These are phyloP conservation scores for Tangara arthus DNA, from an alignment of 2,797 vertebrate species.

Conservation along the genomic window DNA sequence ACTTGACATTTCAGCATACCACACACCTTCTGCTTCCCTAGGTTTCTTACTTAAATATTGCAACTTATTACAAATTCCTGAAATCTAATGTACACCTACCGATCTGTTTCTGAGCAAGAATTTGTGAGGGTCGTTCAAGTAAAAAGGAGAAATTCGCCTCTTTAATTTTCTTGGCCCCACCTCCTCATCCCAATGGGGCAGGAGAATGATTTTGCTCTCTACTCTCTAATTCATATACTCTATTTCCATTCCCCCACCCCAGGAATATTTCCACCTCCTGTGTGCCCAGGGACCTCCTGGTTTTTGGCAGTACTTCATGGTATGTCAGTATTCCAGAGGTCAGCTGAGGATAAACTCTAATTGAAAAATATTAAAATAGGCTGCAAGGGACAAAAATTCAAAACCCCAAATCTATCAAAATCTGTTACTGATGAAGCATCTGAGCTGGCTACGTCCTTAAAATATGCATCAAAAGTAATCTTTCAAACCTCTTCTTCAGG, in stretches of 20 bases:
- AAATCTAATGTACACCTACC: not conserved
- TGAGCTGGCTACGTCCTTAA: constrained; percentile 4
- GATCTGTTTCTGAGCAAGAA: not conserved
- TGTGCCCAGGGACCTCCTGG: not conserved
- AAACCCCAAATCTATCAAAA: not conserved
- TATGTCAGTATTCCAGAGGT: not conserved
- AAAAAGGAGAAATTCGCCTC: not conserved
- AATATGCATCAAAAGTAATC: not conserved
- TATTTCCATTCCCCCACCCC: not conserved
- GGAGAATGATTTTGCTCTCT: not conserved
- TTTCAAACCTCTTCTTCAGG: not conserved
- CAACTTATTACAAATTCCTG: not conserved
- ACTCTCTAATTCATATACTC: not conserved
- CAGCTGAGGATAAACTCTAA: constrained; percentile 15
- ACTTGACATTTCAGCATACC: not conserved
- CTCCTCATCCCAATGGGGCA: not conserved
- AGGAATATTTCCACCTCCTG: not conserved
- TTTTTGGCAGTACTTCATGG: not conserved
- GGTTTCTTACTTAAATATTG: not conserved
- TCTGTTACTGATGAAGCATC: not conserved
- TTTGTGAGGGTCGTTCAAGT: not conserved
- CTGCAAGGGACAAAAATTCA: not conserved
- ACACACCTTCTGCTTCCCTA: not conserved
- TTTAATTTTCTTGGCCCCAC: not conserved
- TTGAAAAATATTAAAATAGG: not conserved